These are phyloP conservation scores for Rhopalosiphum nymphaeae DNA, from an alignment of 2,888 invertebrate species.

Conservation along the genomic window DNA sequence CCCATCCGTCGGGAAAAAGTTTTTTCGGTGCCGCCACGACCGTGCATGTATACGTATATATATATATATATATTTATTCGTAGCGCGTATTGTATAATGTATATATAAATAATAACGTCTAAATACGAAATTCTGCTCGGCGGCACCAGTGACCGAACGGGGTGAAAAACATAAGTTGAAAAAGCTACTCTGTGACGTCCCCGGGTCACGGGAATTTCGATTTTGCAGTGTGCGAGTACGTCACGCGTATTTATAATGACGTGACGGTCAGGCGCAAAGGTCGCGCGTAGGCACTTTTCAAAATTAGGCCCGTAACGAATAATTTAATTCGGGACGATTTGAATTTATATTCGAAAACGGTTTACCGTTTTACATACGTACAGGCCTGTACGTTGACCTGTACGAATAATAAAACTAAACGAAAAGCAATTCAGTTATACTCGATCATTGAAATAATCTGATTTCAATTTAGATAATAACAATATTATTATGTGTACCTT, in stretches of 20 bases:
- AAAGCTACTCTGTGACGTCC: neutral
- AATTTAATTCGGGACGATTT: neutral
- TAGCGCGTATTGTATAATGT: neutral
- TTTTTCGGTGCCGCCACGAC: neutral
- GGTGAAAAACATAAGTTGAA: neutral
- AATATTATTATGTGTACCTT: neutral
- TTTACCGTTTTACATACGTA: neutral
- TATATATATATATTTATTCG: neutral
- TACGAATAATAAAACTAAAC: neutral
- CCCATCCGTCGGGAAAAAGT: slow-evolving; percentile 38
- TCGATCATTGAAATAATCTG: neutral
- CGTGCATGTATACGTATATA: neutral
- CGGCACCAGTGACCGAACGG: neutral
- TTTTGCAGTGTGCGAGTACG: neutral
- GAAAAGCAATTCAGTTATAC: neutral
- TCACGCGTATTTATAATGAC: neutral
- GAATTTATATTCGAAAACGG: neutral
- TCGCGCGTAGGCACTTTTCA: neutral
- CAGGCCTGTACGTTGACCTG: no score
- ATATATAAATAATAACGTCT: neutral
- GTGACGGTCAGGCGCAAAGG: neutral
- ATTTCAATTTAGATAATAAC: neutral
- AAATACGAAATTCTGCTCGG: neutral
- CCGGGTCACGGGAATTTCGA: neutral
- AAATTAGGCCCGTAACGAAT: neutral